These are phyloP conservation scores for Digitonthophagus gazella DNA, from an alignment of 2,888 invertebrate species.

Conservation along the genomic window DNA sequence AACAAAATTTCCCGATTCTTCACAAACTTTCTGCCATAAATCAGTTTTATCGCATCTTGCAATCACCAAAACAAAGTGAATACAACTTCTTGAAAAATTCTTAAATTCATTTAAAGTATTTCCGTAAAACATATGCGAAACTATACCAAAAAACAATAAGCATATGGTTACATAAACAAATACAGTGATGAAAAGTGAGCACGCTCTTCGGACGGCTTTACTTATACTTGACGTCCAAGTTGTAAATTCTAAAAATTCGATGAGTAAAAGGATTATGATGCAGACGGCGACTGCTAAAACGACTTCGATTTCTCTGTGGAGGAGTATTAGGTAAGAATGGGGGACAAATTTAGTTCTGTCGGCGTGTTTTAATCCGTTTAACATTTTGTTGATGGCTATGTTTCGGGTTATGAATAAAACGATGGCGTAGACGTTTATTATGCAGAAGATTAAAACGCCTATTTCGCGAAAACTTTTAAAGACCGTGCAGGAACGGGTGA, in stretches of 20 bases:
- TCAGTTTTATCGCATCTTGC: not conserved
- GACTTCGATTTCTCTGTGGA: constrained; percentile 1
- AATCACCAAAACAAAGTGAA: not conserved
- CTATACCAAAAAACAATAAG: not conserved
- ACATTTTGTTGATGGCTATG: not conserved
- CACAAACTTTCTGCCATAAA: not conserved
- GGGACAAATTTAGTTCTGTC: constrained; percentile 1
- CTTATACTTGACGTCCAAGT: not conserved
- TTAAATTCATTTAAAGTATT: not conserved
- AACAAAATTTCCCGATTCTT: not conserved
- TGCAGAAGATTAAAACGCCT: not conserved
- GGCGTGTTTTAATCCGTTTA: not conserved
- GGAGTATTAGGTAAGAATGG: not conserved
- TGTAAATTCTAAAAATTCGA: not conserved
- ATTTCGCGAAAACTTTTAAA: not conserved
- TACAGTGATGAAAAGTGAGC: not conserved
- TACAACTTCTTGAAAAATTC: not conserved
- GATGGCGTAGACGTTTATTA: not conserved
- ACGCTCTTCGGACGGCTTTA: not conserved
- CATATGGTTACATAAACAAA: not conserved
- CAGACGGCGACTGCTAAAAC: no score
- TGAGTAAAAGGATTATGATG: not conserved
- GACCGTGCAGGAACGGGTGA: not conserved
- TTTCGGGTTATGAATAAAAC: not conserved
- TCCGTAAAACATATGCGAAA: not conserved